A percentile compares a stretch with the other conserved stretches of the same genome.
Evolutionary conservation across 2,888 invertebrate genomes (phyloP).

Genomic region (Matsumyia berberina): DNA sequence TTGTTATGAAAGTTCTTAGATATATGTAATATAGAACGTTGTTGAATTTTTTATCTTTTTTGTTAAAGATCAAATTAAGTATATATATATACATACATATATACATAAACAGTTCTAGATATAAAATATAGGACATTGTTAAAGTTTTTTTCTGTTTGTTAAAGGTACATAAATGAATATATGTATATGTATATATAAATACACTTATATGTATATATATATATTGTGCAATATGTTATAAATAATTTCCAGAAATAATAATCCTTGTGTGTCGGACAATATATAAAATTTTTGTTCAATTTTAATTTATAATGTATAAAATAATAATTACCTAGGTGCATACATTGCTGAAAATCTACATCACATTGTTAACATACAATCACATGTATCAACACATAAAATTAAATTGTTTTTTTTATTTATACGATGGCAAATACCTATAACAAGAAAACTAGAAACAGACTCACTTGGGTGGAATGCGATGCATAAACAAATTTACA

Average conservation of each 20-base stretch:
- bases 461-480: slow-evolving; percentile 28
- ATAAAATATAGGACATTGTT: slow-evolving; percentile 51
- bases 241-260: slow-evolving; percentile 54
- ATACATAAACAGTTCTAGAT: slow-evolving; percentile 40
- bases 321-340: slow-evolving; percentile 62
- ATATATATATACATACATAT: slow-evolving; percentile 42
- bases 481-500: slow-evolving; percentile 4
- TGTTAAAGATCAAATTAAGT: slow-evolving; percentile 47
- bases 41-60: slow-evolving; percentile 55
- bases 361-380: slow-evolving; percentile 63
- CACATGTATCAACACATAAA: slow-evolving; percentile 39
- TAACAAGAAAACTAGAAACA: slow-evolving; percentile 15
- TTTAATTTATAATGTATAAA: slow-evolving; percentile 59
- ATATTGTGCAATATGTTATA: slow-evolving; percentile 67
- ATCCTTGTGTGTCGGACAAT: slow-evolving; percentile 70
- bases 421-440: slow-evolving; percentile 9
- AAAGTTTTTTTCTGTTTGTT: slow-evolving; percentile 58
- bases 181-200: slow-evolving; percentile 51
- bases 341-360: slow-evolving; percentile 65
- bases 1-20: slow-evolving; percentile 38
- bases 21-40: slow-evolving; percentile 35
- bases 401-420: slow-evolving; percentile 18
- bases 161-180: slow-evolving; percentile 45
- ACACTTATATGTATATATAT: slow-evolving; percentile 36
- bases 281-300: slow-evolving; percentile 38